Conservation (phyloP, 2,113 vertebrate genomes). For the Microtus oregoni region DNA sequence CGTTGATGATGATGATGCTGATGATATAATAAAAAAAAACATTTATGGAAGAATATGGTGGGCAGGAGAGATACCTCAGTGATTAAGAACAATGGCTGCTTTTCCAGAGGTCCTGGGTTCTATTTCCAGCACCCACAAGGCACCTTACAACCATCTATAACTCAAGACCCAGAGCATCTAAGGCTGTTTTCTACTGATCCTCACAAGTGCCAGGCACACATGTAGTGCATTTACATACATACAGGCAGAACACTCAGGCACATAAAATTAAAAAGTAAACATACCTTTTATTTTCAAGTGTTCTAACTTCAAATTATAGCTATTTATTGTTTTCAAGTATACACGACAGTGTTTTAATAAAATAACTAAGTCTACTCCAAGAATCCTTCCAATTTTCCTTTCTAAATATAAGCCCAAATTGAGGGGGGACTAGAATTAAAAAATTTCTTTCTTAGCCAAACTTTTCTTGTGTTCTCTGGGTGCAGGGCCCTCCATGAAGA, state of each 20-base stretch:
- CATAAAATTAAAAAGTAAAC: neutral
- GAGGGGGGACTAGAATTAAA: neutral
- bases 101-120: neutral
- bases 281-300: neutral
- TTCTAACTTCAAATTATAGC: neutral
- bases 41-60: neutral
- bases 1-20: neutral
- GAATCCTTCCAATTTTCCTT: constrained; percentile 7
- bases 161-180: neutral
- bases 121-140: neutral
- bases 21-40: neutral
- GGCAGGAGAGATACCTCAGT: neutral
- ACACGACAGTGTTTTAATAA: neutral
- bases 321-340: constrained; percentile 2
- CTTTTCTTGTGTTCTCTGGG: neutral
- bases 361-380: neutral
- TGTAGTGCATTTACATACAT: neutral
- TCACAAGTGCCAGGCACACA: neutral
- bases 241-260: neutral
- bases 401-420: neutral
- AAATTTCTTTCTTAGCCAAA: neutral
- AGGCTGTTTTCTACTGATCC: neutral
- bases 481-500: neutral
- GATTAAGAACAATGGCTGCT: neutral
- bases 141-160: neutral